Conservation (phyloP, 2,888 invertebrate species). For the Spodoptera exigua region DNA sequence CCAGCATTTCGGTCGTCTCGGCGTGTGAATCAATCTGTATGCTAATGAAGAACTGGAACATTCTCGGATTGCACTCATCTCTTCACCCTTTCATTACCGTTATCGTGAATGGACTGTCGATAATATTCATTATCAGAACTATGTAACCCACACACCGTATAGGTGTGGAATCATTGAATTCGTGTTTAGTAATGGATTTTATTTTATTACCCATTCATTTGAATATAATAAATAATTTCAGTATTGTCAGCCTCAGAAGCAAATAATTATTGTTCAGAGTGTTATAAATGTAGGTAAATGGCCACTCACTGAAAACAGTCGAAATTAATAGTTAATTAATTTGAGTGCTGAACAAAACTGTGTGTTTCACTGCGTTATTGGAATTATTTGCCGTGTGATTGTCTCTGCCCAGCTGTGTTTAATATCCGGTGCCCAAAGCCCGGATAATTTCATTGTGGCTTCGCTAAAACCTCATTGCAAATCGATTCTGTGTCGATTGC, state of each 20-base stretch:
- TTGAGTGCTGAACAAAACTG: conserved; percentile 22
- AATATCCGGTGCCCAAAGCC: conserved; percentile 63
- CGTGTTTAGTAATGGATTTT: not conserved
- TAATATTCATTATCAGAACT: conserved; percentile 24
- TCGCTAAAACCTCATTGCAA: conserved; percentile 59
- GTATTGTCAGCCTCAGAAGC: not conserved
- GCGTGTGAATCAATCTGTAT: conserved; percentile 81
- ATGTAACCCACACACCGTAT: not conserved
- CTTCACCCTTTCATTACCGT: conserved; percentile 61
- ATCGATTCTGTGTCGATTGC: conserved; percentile 62
- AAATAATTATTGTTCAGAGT: not conserved
- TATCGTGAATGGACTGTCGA: conserved; percentile 57
- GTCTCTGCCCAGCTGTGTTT: conserved; percentile 63
- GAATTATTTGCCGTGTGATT: conserved; percentile 58
- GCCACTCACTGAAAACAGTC: conserved; percentile 10
- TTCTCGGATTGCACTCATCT: conserved; percentile 64
- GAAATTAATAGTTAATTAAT: conserved; percentile 30
- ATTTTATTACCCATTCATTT: not conserved
- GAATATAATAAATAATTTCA: not conserved
- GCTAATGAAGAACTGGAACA: conserved; percentile 73
- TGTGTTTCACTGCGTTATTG: conserved; percentile 43
- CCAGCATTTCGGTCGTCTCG: conserved; percentile 69
- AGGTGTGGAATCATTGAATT: conserved; percentile 3
- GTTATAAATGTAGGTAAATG: conserved; percentile 12
- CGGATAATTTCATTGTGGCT: conserved; percentile 65